Evolutionary conservation across 64 coral and sea anemone species (phyloP).

Genomic region (Pocillopora verrucosa): DNA sequence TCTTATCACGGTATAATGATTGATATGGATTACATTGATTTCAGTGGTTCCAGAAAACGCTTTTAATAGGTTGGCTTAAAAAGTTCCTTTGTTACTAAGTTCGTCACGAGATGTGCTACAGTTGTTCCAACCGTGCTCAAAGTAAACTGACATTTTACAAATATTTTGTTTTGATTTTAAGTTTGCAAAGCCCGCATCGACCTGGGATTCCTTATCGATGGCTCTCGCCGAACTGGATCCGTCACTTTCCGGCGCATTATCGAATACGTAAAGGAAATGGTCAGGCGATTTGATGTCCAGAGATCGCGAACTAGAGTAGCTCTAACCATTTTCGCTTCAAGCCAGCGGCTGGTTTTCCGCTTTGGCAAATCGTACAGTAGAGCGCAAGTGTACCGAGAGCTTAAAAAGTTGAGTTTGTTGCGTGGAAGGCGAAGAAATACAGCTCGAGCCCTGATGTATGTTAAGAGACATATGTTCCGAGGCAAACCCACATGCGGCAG

Average conservation of each 20-base stretch:
- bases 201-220: constrained; percentile 47
- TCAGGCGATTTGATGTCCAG: constrained; percentile 42
- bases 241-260: constrained; percentile 2
- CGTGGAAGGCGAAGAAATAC: constrained; percentile 25
- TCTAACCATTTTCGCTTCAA: background rate
- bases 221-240: background rate
- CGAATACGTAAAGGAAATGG: constrained; percentile 36
- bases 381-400: constrained; percentile 18
- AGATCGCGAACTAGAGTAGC: background rate
- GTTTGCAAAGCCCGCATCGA: constrained; percentile 45
- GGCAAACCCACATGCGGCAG: constrained; percentile 40
- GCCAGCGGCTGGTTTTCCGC: background rate
- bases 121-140: background rate
- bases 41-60: too few relatives aligned
- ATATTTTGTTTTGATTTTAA: background rate
- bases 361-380: constrained; percentile 21
- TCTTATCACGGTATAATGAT: too few relatives aligned
- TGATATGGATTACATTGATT: too few relatives aligned
- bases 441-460: constrained; percentile 32
- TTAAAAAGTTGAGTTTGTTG: constrained; percentile 12
- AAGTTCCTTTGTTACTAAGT: too few relatives aligned
- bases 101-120: too few relatives aligned
- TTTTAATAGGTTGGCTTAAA: too few relatives aligned
- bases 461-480: constrained; percentile 24
- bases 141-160: background rate